Base-by-base conservation (phyloP, 1,140 invertebrate genomes). In the Zaprionus vittiger region DNA sequence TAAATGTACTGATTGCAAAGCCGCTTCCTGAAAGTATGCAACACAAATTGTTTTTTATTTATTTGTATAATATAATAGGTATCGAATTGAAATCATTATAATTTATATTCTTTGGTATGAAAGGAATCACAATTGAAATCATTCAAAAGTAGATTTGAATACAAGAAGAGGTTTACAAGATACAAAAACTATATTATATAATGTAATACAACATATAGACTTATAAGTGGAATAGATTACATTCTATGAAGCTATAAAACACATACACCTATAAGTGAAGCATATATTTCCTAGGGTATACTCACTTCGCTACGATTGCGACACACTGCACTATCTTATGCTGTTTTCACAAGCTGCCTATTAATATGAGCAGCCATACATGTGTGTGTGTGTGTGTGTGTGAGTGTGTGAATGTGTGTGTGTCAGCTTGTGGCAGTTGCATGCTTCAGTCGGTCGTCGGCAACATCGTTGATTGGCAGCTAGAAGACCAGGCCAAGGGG, bases 401-500 rank as follows among this genome's bases (percentile, higher is more conserved):
- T 62, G 28, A 20, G 61, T 72, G 55, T 59, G 37, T 47, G 49
- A 63, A 15, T 28, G 59, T 55, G 17, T 44, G 22, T 22, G 57
- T 60, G n/a, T 52, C 24, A 55, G 67, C 11, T 28, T 63, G 20
- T 38, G 62, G 64, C 69, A 49, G 63, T 73, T 61, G 71, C 63
- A 66, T 72, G 61, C 38, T 37, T 68, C 56, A 60, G 14, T 68
- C 47, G 52, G 64, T 65, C 31, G 31, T 34, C n/a, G 41, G n/a
- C n/a, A 76, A 61, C 73, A 70, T 74, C 59, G 72, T 71, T 71
- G 73, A 75, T 75, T 76, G 68, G 73, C 68, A 65, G 61, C 56
- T 59, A 59, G 68, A 70, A 70, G 59, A 71, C 61, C 61, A 72
- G 68, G 68, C 73, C 73, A 72, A 76, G 73, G 73, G 73, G 73